A percentile compares a stretch with the other conserved stretches of the same genome.
Conservation (phyloP, 2,113 vertebrate species). For the Xenus cinereus region DNA sequence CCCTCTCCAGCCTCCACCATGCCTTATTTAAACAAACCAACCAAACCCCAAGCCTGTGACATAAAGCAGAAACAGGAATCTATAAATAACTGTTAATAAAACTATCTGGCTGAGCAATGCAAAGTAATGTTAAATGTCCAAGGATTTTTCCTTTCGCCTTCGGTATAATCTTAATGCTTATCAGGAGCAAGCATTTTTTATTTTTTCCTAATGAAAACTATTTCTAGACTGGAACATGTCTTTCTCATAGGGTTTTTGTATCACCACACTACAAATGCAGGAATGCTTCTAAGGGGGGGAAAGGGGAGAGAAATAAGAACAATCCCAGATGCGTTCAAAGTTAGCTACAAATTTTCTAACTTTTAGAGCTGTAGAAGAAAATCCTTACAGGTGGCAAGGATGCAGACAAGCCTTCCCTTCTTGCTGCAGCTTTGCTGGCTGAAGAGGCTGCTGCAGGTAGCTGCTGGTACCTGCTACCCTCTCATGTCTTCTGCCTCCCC, state of each 20-base stretch:
- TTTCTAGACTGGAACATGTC: background rate
- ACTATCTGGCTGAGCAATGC: background rate
- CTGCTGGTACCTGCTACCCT: background rate
- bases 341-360: background rate
- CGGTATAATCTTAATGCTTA: background rate
- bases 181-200: background rate
- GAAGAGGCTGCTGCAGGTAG: background rate
- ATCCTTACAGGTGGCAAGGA: background rate
- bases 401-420: background rate
- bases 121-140: background rate
- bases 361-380: background rate
- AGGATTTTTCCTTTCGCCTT: constrained; percentile 8
- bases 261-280: background rate
- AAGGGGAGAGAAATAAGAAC: background rate
- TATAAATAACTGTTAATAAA: constrained; percentile 7
- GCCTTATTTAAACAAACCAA: background rate
- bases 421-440: background rate
- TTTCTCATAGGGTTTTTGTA: background rate
- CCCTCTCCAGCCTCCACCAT: background rate
- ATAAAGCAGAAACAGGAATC: background rate
- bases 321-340: background rate
- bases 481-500: background rate
- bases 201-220: background rate
- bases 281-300: background rate
- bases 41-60: background rate